Evolutionary conservation across 2,113 vertebrate genomes (phyloP).

Genomic region (Ictalurus furcatus): DNA sequence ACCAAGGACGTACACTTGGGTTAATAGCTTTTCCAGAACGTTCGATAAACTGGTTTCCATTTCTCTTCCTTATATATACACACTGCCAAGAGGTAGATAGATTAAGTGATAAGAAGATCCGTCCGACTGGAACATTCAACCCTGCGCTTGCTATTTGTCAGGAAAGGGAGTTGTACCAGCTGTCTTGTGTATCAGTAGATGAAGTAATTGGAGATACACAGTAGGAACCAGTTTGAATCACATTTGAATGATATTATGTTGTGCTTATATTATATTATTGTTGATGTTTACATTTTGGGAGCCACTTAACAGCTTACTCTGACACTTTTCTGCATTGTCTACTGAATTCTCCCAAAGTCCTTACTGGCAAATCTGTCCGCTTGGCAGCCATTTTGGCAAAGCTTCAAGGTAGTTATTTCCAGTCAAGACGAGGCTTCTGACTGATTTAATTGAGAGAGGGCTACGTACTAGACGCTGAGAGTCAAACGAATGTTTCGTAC

Average conservation of each 20-base stretch:
- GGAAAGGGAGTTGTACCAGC: not conserved
- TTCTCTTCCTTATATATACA: not conserved
- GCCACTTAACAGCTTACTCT: not conserved
- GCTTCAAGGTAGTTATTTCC: not conserved
- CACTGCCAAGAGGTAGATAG: not conserved
- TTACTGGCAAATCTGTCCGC: not conserved
- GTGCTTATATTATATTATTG: not conserved
- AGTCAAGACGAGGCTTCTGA: not conserved
- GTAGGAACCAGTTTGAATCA: not conserved
- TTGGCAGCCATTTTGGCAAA: not conserved
- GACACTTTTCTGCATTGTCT: not conserved
- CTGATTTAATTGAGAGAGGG: not conserved
- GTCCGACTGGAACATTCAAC: not conserved
- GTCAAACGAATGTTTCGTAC: not conserved
- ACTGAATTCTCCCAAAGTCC: not conserved
- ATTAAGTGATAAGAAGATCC: not conserved
- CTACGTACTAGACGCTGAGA: not conserved
- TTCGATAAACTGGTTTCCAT: not conserved
- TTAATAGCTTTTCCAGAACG: conserved; percentile 3
- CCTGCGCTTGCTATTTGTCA: not conserved
- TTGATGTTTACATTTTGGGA: not conserved
- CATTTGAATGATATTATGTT: not conserved
- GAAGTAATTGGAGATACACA: not conserved
- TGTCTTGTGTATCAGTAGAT: not conserved
- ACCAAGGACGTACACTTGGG: not conserved